Evolutionary conservation across 1,140 invertebrate species (phyloP).

Genomic region (Holotrichia oblita): DNA sequence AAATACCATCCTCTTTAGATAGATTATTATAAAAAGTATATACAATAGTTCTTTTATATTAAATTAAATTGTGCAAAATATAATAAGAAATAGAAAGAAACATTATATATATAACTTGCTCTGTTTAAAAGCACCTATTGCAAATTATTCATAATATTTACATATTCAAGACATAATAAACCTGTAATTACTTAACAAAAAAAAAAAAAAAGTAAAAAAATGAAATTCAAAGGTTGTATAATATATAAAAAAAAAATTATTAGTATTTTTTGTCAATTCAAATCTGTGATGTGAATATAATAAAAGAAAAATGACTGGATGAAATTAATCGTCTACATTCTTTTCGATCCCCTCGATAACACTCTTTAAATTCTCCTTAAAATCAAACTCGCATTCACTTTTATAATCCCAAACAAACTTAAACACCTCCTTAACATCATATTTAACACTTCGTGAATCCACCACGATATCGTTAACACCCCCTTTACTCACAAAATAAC

Average conservation of each 20-base stretch:
- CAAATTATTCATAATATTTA: too few relatives aligned
- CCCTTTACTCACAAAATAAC: conserved; percentile 42
- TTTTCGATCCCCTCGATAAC: not conserved
- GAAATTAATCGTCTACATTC: conserved; percentile 24
- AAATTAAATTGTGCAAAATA: too few relatives aligned
- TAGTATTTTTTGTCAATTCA: conserved; percentile 58
- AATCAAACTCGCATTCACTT: conserved; percentile 22
- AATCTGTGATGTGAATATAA: conserved; percentile 59
- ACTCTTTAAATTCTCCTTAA: conserved; percentile 18
- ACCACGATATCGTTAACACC: conserved; percentile 34
- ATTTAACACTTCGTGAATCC: not conserved
- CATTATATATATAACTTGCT: too few relatives aligned
- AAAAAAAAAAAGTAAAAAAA: not conserved
- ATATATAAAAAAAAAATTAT: conserved; percentile 39
- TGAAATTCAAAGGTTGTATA: conserved; percentile 19
- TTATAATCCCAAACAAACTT: conserved; percentile 3
- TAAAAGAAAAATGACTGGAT: conserved; percentile 42
- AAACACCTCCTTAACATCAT: not conserved
- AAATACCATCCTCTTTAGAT: too few relatives aligned
- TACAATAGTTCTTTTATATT: too few relatives aligned
- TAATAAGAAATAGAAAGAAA: too few relatives aligned
- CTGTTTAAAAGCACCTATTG: too few relatives aligned
- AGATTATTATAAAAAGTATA: too few relatives aligned
- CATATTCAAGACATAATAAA: not conserved
- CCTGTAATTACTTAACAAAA: not conserved